Conservation (phyloP, 1,140 invertebrate species). For the Drosophila miranda region DNA sequence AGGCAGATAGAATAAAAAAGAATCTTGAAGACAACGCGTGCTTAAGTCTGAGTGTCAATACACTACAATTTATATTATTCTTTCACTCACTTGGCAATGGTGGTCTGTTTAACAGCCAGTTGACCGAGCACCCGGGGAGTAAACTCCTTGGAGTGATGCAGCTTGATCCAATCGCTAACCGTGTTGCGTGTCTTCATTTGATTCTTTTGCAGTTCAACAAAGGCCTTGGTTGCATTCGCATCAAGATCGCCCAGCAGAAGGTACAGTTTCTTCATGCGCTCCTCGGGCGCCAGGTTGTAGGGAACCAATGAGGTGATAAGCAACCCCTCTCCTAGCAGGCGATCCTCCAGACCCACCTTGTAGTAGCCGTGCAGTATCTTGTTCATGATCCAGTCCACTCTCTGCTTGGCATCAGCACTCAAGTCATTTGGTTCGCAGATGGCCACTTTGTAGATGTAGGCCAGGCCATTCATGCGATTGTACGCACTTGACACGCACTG, state of each 20-base stretch:
- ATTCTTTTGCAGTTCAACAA: conserved; percentile 96
- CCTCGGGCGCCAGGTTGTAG: conserved; percentile 92
- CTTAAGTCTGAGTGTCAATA: too few relatives aligned
- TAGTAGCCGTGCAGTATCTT: conserved; percentile 94
- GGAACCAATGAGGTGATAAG: conserved; percentile 97
- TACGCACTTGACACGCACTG: conserved; percentile 96
- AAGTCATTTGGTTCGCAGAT: conserved; percentile 90
- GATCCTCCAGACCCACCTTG: conserved; percentile 86
- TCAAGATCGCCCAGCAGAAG: conserved; percentile 96
- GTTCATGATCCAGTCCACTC: conserved; percentile 98
- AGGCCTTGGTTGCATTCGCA: conserved; percentile 97
- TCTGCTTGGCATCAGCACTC: conserved; percentile 92
- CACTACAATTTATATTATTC: not conserved
- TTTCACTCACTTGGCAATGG: conserved; percentile 71
- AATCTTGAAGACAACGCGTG: too few relatives aligned
- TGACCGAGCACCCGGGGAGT: conserved; percentile 87
- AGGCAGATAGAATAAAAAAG: too few relatives aligned
- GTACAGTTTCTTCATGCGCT: conserved; percentile 97
- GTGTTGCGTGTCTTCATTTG: conserved; percentile 92
- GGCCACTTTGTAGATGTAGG: conserved; percentile 96
- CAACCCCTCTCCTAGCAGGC: conserved; percentile 95
- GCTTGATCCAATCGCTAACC: conserved; percentile 92
- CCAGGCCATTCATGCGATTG: conserved; percentile 94
- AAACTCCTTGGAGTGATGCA: conserved; percentile 86
- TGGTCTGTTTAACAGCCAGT: conserved; percentile 84